phyloP scores from a whole-genome alignment of 1,140 invertebrate genomes.

The Drosophila quadrilineata region DNA sequence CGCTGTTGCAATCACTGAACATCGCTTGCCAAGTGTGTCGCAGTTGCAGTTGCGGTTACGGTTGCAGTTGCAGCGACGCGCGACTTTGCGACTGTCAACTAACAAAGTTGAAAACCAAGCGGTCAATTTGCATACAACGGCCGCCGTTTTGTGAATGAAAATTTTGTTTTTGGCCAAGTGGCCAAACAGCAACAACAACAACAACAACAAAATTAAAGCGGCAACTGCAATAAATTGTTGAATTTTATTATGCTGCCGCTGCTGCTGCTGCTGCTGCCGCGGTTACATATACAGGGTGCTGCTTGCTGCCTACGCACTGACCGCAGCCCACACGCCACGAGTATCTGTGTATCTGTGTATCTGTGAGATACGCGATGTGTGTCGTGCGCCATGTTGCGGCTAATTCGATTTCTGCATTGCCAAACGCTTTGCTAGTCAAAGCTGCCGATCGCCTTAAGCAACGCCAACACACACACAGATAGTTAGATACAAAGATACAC shows the following conservation, averaged over 20 bases:
- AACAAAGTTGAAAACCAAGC: slow-evolving; percentile 53
- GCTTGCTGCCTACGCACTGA: slow-evolving; percentile 65
- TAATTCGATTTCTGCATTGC: slow-evolving; percentile 74
- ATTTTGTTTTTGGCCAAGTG: slow-evolving; percentile 45
- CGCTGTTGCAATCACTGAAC: slow-evolving; percentile 66
- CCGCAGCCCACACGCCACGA: slow-evolving; percentile 53
- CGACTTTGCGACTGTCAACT: slow-evolving; percentile 12
- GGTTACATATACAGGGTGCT: too few species aligned
- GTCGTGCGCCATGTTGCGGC: slow-evolving; percentile 58
- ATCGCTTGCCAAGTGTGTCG: slow-evolving; percentile 74
- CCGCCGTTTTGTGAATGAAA: slow-evolving; percentile 78
- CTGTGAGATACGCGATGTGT: slow-evolving; percentile 57
- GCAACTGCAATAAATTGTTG: slow-evolving; percentile 78
- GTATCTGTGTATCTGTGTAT: too few species aligned
- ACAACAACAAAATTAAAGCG: slow-evolving; percentile 63
- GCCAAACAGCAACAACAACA: slow-evolving; percentile 49
- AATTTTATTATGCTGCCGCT: slow-evolving; percentile 72
- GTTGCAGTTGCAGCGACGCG: neutral
- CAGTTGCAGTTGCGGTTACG: slow-evolving; percentile 4
- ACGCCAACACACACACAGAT: slow-evolving; percentile 61
- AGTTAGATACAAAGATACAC: slow-evolving; percentile 40
- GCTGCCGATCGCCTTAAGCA: slow-evolving; percentile 58
- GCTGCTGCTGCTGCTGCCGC: slow-evolving; percentile 13
- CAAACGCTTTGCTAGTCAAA: slow-evolving; percentile 73
- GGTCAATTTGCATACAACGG: slow-evolving; percentile 73